phyloP scores from a whole-genome alignment of 2,888 invertebrate genomes.

The Heteropelma amictum region DNA sequence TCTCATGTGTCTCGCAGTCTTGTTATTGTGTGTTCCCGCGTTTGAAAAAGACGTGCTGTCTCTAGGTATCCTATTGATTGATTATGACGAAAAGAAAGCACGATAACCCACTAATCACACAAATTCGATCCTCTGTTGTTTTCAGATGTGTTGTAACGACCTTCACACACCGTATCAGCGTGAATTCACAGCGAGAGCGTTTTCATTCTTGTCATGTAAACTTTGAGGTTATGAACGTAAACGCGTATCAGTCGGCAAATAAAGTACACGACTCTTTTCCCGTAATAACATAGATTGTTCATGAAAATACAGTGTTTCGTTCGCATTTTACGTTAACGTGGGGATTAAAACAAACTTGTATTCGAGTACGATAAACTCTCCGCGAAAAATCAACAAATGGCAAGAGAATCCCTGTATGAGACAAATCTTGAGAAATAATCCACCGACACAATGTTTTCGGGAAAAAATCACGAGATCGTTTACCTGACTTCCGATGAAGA shows the following conservation, averaged over 20 bases:
- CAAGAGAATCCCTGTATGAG: no score
- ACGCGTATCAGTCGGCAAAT: neutral
- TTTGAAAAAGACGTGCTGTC: neutral
- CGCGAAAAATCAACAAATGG: no score
- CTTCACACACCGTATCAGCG: no score
- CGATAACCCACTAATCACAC: neutral
- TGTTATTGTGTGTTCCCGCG: conserved; percentile 18
- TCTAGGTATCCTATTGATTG: neutral
- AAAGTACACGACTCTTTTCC: neutral
- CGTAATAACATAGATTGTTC: neutral
- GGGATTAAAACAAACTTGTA: no score
- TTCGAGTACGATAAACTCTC: no score
- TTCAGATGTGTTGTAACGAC: neutral
- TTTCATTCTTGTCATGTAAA: neutral
- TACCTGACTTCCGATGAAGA: conserved; percentile 1
- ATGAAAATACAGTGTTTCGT: neutral
- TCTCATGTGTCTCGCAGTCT: no score
- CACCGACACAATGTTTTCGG: neutral
- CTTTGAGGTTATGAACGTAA: conserved; percentile 25
- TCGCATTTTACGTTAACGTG: neutral
- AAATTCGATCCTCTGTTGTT: neutral
- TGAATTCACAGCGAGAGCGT: neutral
- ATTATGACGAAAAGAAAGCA: neutral
- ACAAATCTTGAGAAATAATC: neutral
- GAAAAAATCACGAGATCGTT: neutral